Conservation (phyloP, 2,113 vertebrate species). For the Oxyura jamaicensis region DNA sequence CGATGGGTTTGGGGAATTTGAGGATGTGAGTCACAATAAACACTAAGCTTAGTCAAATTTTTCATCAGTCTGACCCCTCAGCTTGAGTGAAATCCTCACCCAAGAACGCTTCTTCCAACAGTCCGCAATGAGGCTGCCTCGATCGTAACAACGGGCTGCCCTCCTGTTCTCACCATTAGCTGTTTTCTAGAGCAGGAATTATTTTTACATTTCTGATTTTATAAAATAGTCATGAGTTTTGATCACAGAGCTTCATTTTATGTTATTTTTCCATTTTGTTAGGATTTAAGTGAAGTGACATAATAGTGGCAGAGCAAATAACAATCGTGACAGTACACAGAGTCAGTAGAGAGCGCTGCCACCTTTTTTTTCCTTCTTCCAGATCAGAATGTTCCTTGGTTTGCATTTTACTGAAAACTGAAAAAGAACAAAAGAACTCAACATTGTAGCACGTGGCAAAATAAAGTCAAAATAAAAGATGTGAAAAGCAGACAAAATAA, state of each 20-base stretch:
- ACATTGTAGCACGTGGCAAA: not conserved
- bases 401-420: not conserved
- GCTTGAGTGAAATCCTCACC: rapidly evolving
- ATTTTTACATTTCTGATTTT: not conserved
- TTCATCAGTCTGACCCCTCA: not conserved
- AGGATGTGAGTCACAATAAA: not conserved
- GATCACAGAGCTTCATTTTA: not conserved
- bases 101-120: not conserved
- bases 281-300: not conserved
- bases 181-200: not conserved
- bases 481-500: not conserved
- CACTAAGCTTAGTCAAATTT: rapidly evolving
- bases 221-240: not conserved
- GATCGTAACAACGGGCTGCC: rapidly evolving
- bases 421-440: not conserved
- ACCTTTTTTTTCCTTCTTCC: not conserved
- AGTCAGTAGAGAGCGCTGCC: not conserved
- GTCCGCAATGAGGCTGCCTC: rapidly evolving
- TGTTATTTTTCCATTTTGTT: not conserved
- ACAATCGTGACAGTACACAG: rapidly evolving
- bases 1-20: not conserved
- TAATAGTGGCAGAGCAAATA: rapidly evolving
- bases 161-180: not conserved
- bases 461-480: not conserved
- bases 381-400: rapidly evolving